A percentile compares a stretch with the other conserved stretches of the same genome.
Evolutionary conservation across 2,797 vertebrate genomes (phyloP).

Genomic region (Antrozous pallidus): DNA sequence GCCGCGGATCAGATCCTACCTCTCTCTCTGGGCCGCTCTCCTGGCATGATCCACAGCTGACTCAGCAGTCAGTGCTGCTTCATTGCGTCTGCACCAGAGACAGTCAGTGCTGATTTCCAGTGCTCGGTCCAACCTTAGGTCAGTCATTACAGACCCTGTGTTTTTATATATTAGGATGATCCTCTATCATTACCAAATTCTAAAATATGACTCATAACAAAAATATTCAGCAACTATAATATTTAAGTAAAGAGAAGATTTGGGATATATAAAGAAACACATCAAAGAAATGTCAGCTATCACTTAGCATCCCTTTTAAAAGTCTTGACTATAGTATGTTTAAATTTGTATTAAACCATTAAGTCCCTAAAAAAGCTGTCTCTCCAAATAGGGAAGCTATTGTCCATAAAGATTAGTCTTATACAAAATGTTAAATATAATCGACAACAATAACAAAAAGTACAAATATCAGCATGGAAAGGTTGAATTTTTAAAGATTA

Average conservation of each 20-base stretch:
- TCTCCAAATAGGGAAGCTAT: not conserved
- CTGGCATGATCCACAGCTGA: too few relatives aligned
- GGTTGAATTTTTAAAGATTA: not conserved
- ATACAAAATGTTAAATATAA: slow-evolving; percentile 2
- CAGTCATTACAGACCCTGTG: too few relatives aligned
- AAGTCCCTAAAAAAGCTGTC: not conserved
- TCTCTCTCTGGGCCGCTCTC: too few relatives aligned
- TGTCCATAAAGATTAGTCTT: not conserved
- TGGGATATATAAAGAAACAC: not conserved
- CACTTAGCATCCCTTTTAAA: slow-evolving; percentile 10
- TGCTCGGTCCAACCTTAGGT: too few relatives aligned
- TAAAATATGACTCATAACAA: slow-evolving; percentile 4
- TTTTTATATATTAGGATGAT: not conserved
- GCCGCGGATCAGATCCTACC: too few relatives aligned
- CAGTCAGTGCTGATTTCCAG: too few relatives aligned
- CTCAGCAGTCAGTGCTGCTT: too few relatives aligned
- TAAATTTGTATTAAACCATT: not conserved
- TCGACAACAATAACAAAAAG: not conserved
- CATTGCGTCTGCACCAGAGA: too few relatives aligned
- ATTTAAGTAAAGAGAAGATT: slow-evolving; percentile 22
- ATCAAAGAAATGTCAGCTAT: not conserved
- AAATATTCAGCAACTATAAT: not conserved
- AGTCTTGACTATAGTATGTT: not conserved
- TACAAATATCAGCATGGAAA: not conserved
- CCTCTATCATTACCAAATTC: not conserved